These are phyloP conservation scores for Molossus molossus DNA, from an alignment of 2,797 vertebrate genomes.

Conservation along the genomic window DNA sequence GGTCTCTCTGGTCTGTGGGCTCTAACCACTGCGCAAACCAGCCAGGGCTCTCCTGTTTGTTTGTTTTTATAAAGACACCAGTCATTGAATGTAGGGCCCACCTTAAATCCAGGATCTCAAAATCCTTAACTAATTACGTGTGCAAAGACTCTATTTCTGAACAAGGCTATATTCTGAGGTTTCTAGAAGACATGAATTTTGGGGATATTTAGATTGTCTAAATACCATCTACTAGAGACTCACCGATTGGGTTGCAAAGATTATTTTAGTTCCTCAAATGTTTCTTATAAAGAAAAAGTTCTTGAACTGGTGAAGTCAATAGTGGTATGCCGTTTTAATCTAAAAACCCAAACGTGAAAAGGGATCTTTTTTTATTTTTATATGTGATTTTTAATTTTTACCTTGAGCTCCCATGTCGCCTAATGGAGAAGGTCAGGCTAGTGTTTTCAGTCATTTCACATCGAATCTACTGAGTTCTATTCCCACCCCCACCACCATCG, in stretches of 20 bases:
- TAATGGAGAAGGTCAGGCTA: not conserved
- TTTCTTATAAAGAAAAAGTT: not conserved
- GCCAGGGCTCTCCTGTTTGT: too few species aligned
- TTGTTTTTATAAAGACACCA: not conserved
- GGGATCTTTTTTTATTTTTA: not conserved
- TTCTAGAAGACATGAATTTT: not conserved
- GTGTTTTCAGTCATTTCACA: not conserved
- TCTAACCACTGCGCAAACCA: too few species aligned
- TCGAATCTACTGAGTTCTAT: not conserved
- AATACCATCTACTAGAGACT: not conserved
- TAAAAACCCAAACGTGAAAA: not conserved
- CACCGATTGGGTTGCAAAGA: not conserved
- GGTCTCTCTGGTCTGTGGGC: too few species aligned
- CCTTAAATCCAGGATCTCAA: not conserved
- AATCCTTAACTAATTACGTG: not conserved
- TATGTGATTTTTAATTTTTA: not conserved
- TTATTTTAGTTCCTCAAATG: not conserved
- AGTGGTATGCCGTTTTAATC: not conserved
- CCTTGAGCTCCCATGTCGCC: not conserved
- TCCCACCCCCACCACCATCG: not conserved
- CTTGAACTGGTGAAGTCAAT: not conserved
- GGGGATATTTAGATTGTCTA: not conserved
- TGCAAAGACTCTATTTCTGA: not conserved
- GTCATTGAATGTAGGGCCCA: not conserved
- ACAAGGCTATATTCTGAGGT: not conserved